Evolutionary conservation across 2,797 vertebrate genomes (phyloP).

Genomic region (Peromyscus eremicus): DNA sequence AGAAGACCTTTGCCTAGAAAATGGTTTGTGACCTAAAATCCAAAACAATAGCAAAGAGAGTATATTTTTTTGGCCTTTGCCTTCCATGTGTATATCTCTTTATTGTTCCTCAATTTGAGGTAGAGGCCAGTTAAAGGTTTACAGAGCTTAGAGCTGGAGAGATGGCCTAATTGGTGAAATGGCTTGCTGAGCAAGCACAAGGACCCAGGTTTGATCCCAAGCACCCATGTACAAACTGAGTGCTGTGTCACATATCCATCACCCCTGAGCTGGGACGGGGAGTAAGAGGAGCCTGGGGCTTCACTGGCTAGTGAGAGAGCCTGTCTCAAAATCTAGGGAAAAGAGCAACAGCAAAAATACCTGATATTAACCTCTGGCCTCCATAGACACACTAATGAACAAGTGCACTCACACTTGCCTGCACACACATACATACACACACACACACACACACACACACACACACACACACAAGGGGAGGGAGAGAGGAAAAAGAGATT

Average conservation of each 20-base stretch:
- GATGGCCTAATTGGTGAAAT: not conserved
- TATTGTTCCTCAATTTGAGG: not conserved
- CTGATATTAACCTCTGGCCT: not conserved
- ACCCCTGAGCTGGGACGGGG: not conserved
- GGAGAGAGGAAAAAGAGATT: not conserved
- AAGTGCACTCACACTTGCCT: too few relatives aligned
- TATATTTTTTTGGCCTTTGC: not conserved
- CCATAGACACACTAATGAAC: not conserved
- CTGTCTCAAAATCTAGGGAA: not conserved
- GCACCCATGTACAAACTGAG: not conserved
- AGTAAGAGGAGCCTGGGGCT: not conserved
- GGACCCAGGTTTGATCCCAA: not conserved
- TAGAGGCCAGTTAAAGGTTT: not conserved
- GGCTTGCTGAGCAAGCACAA: not conserved
- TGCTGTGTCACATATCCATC: rapidly evolving
- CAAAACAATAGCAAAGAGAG: not conserved
- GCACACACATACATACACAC: too few relatives aligned
- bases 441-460: not conserved
- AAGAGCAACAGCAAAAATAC: not conserved
- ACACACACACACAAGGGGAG: not conserved
- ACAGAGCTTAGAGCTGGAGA: not conserved
- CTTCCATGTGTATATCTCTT: not conserved
- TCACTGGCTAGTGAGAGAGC: not conserved
- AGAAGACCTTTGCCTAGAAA: not conserved
- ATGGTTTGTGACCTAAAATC: not conserved